Base-by-base conservation (phyloP, 2,888 invertebrate genomes). In the Eubasilissa splendida region DNA sequence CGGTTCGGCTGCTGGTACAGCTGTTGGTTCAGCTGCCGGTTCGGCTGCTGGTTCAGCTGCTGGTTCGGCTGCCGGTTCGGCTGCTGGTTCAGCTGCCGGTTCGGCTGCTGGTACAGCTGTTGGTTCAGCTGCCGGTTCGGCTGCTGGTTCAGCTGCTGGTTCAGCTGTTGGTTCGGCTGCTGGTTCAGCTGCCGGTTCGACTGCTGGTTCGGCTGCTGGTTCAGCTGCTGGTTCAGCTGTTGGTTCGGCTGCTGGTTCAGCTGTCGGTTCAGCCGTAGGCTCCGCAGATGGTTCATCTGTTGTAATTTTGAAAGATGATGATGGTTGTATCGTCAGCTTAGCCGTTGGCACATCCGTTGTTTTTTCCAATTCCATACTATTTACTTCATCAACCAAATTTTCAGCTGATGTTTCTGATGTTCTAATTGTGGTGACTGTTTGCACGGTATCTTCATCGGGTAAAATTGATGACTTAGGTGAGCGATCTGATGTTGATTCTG, bases 161-260 rank as follows among this genome's bases (percentile, higher is more conserved):
- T 84, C 83, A 4, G 84, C 80, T 76, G 84, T 81, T 0, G 86
- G 84, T 83, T 85, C 85, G n/a, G 83, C 79, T 76, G 84, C 84
- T 3, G 86, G 84, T 83, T 85, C 85, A 68, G 86, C 79, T 65
- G 85, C 77, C 11, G 85, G 84, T 82, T 86, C 85, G 0, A 83
- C 73, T 70, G 83, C 84, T 31, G 81, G 77, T 59, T 83, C 76
- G 70, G 86, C 86, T 10, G 81, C 2, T 50, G 87, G 86, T 68
- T 85, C 83, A n/a, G 85, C 63, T 59, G 76, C 80, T 22, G 85
- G 84, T 82, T 84, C 84, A 63, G 81, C 70, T 56, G 85, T 85
- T 0, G 89, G 86, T 84, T 88, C 86, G 0, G 87, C 85, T 73
- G 86, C 85, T 0, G 86, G 85, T 83, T 85, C 85, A 22, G 84